A percentile compares a stretch with the other conserved stretches of the same genome.
phyloP scores from a whole-genome alignment of 2,113 vertebrate genomes.

The Alaudala cheleensis region DNA sequence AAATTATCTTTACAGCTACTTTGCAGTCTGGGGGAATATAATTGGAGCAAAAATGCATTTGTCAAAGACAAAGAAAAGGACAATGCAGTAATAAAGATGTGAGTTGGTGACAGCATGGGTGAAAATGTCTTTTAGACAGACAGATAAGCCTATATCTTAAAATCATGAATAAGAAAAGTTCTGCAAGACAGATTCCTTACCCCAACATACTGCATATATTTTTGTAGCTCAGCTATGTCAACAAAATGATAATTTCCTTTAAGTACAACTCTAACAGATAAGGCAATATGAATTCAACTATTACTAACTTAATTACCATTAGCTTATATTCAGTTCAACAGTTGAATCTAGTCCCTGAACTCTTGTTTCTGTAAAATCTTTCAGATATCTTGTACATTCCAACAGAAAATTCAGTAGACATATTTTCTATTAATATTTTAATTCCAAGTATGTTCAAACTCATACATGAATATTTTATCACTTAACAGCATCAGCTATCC shows the following conservation, averaged over 20 bases:
- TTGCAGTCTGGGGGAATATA: neutral
- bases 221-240: neutral
- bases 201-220: neutral
- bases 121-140: neutral
- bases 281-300: neutral
- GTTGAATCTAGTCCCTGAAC: neutral
- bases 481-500: neutral
- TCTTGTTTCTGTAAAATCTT: neutral
- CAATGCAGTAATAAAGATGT: conserved; percentile 8
- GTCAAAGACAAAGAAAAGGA: conserved; percentile 48
- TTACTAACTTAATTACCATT: neutral
- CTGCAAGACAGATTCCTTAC: neutral
- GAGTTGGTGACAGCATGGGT: neutral
- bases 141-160: neutral
- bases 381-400: neutral
- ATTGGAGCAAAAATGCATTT: conserved; percentile 47
- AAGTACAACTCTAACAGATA: neutral
- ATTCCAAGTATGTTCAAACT: neutral
- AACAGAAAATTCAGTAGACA: neutral
- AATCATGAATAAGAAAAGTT: neutral
- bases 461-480: neutral
- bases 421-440: neutral
- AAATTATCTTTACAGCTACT: conserved; percentile 19
- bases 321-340: neutral
- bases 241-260: neutral